Percentiles rank a stretch among this genome's conserved stretches.
Evolutionary conservation across 2,797 vertebrate genomes (phyloP).

Genomic region (Acropternis orthonyx): DNA sequence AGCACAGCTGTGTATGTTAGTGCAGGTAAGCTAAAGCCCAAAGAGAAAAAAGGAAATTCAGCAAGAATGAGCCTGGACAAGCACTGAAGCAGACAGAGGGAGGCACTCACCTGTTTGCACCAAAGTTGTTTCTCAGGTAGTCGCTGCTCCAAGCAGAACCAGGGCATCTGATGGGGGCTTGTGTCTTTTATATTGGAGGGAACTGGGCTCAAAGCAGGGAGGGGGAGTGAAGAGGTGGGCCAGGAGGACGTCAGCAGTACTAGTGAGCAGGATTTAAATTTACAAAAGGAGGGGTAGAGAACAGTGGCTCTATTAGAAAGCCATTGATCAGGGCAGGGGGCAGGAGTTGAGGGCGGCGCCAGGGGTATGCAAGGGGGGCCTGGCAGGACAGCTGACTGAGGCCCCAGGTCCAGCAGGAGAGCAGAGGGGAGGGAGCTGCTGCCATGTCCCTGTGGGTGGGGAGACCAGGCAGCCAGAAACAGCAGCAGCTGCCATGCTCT

Average conservation of each 20-base stretch:
- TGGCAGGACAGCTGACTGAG: not conserved
- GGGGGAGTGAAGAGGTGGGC: conserved; percentile 47
- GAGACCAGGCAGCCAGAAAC: fast-evolving
- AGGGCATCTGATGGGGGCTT: not conserved
- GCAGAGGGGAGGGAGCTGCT: not conserved
- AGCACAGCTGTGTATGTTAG: not conserved
- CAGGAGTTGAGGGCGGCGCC: not conserved
- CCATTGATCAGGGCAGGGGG: not conserved
- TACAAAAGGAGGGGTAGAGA: not conserved
- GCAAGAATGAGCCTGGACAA: not conserved
- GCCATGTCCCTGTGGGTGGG: fast-evolving
- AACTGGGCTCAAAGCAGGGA: conserved; percentile 7
- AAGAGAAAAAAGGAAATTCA: not conserved
- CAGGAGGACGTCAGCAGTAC: conserved; percentile 53
- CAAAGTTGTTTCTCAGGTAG: not conserved
- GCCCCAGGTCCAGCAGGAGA: not conserved
- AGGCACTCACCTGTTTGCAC: conserved; percentile 52
- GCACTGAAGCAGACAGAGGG: not conserved
- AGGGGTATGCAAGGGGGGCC: not conserved
- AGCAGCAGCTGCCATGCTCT: not conserved
- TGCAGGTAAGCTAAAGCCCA: not conserved
- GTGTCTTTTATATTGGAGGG: conserved; percentile 45
- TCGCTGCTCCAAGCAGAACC: not conserved
- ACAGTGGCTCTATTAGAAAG: not conserved
- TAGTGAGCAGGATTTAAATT: conserved; percentile 41